These are phyloP conservation scores for Neolamprologus brichardi DNA, from an alignment of 2,113 vertebrate genomes.

Conservation along the genomic window DNA sequence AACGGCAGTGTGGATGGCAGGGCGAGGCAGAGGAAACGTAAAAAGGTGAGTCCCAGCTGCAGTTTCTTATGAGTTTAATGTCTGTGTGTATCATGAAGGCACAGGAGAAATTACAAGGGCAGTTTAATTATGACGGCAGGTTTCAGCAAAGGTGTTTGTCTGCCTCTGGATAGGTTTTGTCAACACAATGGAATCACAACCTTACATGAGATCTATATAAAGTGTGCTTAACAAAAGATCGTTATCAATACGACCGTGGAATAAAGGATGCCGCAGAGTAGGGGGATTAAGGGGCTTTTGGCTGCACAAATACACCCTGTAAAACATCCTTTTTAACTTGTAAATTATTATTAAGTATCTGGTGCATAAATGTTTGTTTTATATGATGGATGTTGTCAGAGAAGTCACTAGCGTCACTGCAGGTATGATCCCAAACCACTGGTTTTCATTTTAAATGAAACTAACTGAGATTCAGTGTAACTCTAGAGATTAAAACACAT, in stretches of 20 bases:
- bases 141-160: background rate
- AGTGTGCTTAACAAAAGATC: background rate
- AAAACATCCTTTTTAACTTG: background rate
- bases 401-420: background rate
- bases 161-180: background rate
- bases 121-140: background rate
- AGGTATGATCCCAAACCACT: rapidly evolving
- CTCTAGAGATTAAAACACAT: background rate
- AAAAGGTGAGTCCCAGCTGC: constrained; percentile 33
- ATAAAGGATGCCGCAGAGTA: rapidly evolving
- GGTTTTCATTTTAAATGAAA: background rate
- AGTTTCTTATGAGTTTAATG: background rate
- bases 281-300: background rate
- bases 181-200: background rate
- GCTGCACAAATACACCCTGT: background rate
- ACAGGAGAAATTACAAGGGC: background rate
- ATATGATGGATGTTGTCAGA: background rate
- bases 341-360: background rate
- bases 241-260: rapidly evolving
- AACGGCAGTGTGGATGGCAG: constrained; percentile 59
- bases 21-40: constrained; percentile 55
- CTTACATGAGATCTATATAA: background rate
- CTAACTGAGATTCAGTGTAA: rapidly evolving
- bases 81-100: background rate
- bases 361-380: background rate